These are phyloP conservation scores for Megalurothrips usitatus DNA, from an alignment of 2,888 invertebrate genomes.

Conservation along the genomic window DNA sequence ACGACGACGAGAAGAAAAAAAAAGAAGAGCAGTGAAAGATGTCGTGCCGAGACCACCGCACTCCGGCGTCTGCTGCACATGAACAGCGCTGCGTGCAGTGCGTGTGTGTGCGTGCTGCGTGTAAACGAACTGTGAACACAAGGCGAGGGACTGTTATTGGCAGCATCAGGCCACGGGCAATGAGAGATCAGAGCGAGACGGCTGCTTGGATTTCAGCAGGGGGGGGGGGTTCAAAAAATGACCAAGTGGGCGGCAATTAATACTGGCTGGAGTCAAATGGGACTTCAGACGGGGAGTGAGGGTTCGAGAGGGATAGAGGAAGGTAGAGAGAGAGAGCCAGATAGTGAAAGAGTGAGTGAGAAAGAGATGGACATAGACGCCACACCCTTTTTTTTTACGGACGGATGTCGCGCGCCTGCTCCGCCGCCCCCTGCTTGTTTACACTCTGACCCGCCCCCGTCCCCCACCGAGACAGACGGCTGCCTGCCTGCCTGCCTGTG, in stretches of 20 bases:
- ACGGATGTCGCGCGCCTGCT: too few relatives aligned
- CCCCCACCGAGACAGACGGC: background rate
- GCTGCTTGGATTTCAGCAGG: too few relatives aligned
- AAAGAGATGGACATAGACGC: too few relatives aligned
- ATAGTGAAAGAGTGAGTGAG: too few relatives aligned
- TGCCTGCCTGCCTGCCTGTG: too few relatives aligned
- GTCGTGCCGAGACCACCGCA: slow-evolving; percentile 17
- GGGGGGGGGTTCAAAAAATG: too few relatives aligned
- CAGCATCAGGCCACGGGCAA: background rate
- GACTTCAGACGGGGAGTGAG: background rate
- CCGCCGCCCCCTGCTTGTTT: background rate
- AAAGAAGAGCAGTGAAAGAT: background rate
- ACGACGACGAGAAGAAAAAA: background rate
- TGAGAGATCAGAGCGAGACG: too few relatives aligned
- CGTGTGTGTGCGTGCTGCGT: too few relatives aligned
- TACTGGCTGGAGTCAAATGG: background rate
- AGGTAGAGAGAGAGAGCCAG: too few relatives aligned
- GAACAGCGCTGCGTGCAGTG: too few relatives aligned
- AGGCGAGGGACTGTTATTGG: background rate
- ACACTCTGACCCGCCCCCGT: background rate
- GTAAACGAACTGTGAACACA: background rate
- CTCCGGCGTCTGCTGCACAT: background rate
- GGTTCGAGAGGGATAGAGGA: background rate
- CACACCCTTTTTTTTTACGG: too few relatives aligned
- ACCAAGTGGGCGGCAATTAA: too few relatives aligned